Conservation (phyloP, 2,797 vertebrate genomes). For the Notoglanidium macrostoma region DNA sequence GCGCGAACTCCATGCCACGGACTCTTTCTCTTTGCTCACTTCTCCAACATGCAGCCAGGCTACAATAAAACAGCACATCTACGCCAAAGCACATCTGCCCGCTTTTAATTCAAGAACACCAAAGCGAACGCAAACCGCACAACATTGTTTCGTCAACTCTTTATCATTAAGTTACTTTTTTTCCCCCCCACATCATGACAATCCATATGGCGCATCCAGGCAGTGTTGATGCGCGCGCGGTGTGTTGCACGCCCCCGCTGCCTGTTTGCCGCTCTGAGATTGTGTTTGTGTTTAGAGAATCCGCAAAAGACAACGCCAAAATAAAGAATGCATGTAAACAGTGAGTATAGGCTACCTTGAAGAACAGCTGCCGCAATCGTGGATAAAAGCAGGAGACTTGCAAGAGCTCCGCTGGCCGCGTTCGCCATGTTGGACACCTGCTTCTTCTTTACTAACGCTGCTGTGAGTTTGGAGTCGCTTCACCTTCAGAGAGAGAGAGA, state of each 20-base stretch:
- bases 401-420: constrained; percentile 80
- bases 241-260: constrained; percentile 32
- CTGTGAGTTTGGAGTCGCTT: constrained; percentile 67
- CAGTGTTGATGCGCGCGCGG: neutral
- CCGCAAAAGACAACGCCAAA: neutral
- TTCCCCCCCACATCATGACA: neutral
- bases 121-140: neutral
- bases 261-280: constrained; percentile 18
- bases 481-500: constrained; percentile 65
- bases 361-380: constrained; percentile 81
- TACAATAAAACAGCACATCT: neutral
- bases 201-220: constrained; percentile 30
- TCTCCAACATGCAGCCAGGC: neutral
- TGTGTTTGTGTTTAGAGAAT: constrained; percentile 6
- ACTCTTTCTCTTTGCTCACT: constrained; percentile 16
- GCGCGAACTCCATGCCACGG: constrained; percentile 1
- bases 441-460: constrained; percentile 79
- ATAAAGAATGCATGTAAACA: constrained; percentile 15
- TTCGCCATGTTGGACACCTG: constrained; percentile 96
- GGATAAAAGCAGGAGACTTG: constrained; percentile 83
- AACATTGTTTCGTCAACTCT: neutral
- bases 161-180: neutral
- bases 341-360: constrained; percentile 81
- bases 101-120: neutral
- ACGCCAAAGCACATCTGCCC: neutral